Base-by-base conservation (phyloP, 2,888 invertebrate species). In the Pollenia angustigena region DNA sequence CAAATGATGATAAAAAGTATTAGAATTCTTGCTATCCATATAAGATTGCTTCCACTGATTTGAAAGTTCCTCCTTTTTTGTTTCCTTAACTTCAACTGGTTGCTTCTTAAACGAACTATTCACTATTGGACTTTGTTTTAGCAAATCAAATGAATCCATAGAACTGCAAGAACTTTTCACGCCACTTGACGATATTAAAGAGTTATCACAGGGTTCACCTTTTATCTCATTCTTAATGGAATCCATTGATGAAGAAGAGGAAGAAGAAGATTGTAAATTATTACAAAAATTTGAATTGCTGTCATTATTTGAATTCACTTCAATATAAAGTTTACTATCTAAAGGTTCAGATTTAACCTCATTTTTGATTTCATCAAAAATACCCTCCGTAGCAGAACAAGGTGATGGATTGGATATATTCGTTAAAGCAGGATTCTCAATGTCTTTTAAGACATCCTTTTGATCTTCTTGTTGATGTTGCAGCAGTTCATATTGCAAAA, bases 211-310 rank as follows among this genome's bases (percentile, higher is more conserved):
- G 1, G 90, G 91, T 60, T 92, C 93, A 4, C 89, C 87, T 89
- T 92, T 93, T 11, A 92, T 91, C 89, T 93, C 93, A 80, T 92
- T 89, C 60, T 92, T 91, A n/a, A 91, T 90, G 40, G 87, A 84
- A 78, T 87, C 87, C 42, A 87, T 56, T 58, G 82, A 81, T n/a
- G 78, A 50, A 7, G 87, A 46, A 12, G 85, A 60, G 11, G 82
- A 50, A 9, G 87, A 46, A 14, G 85, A 60, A 8, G 82, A 62
- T 81, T 69, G 85, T 16, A 75, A 23, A 42, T 88, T 82, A 46
- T 82, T 81, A 58, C 85, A 76, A 50, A 81, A 83, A 66, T 76
- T 82, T 4, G 81, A 82, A 72, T 80, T 81, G 58, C 85, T 81
- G 60, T 87, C 81, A 46, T 44, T 79, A 44, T 84, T 81, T 2